Evolutionary conservation across 2,888 invertebrate genomes (phyloP), one percentile per base, ranked within the genome.

Genomic region (Melieria crassipennis): DNA sequence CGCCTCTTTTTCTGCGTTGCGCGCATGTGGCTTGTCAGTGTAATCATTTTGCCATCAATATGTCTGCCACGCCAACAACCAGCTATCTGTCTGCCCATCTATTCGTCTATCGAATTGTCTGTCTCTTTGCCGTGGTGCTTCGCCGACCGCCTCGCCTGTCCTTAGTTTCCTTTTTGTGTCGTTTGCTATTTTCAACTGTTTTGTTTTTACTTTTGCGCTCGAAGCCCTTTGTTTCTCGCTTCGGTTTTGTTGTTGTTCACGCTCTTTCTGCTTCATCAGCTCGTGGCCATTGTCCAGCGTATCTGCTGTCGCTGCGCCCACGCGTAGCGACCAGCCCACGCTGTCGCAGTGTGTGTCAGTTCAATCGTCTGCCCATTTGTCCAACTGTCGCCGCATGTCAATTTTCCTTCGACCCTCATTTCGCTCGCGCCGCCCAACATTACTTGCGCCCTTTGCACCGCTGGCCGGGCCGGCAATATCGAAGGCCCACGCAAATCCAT

Each of bases 1-100:
- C 46, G 55, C 6, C 3, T 48, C 63, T 50, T 10, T 4, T 55
- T 16, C 55, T 1, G 45, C n/a, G 7, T 45, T 10, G 55, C 52
- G 43, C 70, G 73, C 70, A 72, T 69, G 73, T 74, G 71, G 75
- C 73, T 73, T 75, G 82, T 82, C 82, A 81, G 81, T 79, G 82
- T 83, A 83, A 83, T 83, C 81, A 83, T 83, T 81, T 83, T 81
- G 82, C 78, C 83, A 83, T 83, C 82, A 83, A 83, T 83, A 80
- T 82, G 81, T 83, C 80, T 82, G 82, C 79, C 80, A 79, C 80
- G 75, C 78, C 79, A 79, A 79, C 76, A 30, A 30, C 77, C 80
- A 77, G 79, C 78, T 69, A 76, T 71, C 73, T 73, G 64, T 70
- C 61, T 71, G 69, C 68, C 30, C 30, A 30, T 61, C 30, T 13